Percentiles rank a stretch among this genome's conserved stretches.
These are phyloP conservation scores for Apamea crenata DNA, from an alignment of 2,888 invertebrate genomes.

Conservation along the genomic window DNA sequence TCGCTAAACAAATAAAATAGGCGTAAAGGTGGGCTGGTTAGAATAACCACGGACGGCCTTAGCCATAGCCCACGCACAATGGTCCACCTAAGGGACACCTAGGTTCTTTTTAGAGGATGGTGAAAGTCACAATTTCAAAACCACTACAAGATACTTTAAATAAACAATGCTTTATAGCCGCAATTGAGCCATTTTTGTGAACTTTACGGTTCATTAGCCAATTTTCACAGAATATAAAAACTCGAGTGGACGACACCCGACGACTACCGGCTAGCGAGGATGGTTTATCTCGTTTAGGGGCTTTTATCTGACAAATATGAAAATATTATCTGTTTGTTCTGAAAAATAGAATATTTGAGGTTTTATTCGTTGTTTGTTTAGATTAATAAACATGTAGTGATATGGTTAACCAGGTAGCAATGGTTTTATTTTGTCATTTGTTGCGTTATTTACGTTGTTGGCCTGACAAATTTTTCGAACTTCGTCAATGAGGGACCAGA, in stretches of 20 bases:
- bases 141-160: neutral
- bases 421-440: too few relatives aligned
- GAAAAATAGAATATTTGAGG: conserved; percentile 3
- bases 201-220: neutral
- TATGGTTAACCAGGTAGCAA: too few relatives aligned
- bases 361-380: conserved; percentile 8
- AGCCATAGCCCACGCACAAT: too few relatives aligned
- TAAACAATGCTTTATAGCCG: neutral
- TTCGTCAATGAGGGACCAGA: too few relatives aligned
- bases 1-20: too few relatives aligned
- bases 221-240: neutral
- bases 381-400: neutral
- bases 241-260: neutral
- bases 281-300: neutral
- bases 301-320: neutral
- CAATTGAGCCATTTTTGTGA: neutral
- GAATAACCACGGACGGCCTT: too few relatives aligned
- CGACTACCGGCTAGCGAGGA: conserved; percentile 1
- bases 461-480: too few relatives aligned
- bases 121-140: neutral
- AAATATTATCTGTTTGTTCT: conserved; percentile 8
- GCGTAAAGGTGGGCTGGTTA: neutral
- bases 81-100: too few relatives aligned
- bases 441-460: too few relatives aligned
- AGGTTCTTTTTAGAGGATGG: neutral